Percentiles rank a stretch among this genome's conserved stretches.
phyloP scores from a whole-genome alignment of 1,140 invertebrate genomes.

The Hycleus phaleratus region DNA sequence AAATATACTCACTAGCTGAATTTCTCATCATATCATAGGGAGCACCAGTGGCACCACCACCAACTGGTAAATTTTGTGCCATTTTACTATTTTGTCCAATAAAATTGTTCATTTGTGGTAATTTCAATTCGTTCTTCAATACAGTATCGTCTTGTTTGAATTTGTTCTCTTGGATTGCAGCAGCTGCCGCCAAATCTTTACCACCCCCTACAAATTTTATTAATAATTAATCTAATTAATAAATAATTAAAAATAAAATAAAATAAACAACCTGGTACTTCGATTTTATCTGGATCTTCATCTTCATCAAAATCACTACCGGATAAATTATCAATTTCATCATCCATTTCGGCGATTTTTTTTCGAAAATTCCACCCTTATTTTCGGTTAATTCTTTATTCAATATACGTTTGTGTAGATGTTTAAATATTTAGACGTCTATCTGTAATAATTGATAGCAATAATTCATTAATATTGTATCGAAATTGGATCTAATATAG shows the following conservation, averaged over 20 bases:
- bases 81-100: constrained; percentile 27
- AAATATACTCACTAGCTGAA: constrained; percentile 5
- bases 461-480: constrained; percentile 13
- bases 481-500: background rate
- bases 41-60: too few species aligned
- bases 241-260: constrained; percentile 10
- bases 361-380: too few species aligned
- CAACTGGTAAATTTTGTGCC: constrained; percentile 16
- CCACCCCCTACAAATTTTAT: constrained; percentile 57
- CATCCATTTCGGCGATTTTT: constrained; percentile 36
- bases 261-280: constrained; percentile 61
- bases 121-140: constrained; percentile 23
- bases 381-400: background rate
- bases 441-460: background rate
- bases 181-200: constrained; percentile 68
- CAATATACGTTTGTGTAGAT: background rate
- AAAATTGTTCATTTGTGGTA: constrained; percentile 14
- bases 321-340: constrained; percentile 59
- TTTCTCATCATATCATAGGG: constrained; percentile 32
- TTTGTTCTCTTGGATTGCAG: constrained; percentile 45
- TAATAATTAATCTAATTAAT: background rate
- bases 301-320: constrained; percentile 79
- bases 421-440: background rate
- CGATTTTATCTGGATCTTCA: constrained; percentile 82
- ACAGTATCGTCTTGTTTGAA: constrained; percentile 22